Conservation (phyloP, 2,797 vertebrate genomes). For the Mus minutoides region DNA sequence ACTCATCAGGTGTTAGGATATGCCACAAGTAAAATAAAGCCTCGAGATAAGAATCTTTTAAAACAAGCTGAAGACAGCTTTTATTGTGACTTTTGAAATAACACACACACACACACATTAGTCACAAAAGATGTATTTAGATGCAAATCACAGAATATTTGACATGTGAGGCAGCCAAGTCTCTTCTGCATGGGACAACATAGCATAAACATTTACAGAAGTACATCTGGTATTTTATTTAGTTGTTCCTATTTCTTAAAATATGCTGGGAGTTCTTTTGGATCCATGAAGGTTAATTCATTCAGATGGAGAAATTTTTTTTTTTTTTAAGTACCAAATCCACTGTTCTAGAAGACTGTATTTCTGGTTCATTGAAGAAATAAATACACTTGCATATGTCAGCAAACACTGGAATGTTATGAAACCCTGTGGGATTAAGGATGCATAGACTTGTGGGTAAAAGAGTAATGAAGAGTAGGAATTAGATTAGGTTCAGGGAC, state of each 20-base stretch:
- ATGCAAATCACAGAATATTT: background rate
- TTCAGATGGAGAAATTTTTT: constrained; percentile 11
- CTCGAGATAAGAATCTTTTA: background rate
- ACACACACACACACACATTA: background rate
- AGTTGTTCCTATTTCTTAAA: background rate
- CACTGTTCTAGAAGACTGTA: background rate
- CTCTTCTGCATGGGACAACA: background rate
- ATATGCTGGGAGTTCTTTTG: background rate
- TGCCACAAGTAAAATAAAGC: background rate
- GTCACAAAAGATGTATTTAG: background rate
- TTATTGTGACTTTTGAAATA: background rate
- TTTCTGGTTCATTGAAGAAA: background rate
- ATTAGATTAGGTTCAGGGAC: fast-evolving
- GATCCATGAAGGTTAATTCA: background rate
- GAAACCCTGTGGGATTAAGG: background rate
- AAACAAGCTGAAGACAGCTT: background rate
- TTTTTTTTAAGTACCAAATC: background rate
- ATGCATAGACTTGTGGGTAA: background rate
- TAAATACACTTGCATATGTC: background rate
- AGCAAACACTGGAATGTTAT: background rate
- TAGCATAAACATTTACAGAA: background rate
- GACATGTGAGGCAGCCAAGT: background rate
- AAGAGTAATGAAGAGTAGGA: background rate
- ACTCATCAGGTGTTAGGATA: background rate
- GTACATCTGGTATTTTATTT: background rate